Evolutionary conservation across 2,797 vertebrate genomes (phyloP).

Genomic region (Cirrhinus mrigala): DNA sequence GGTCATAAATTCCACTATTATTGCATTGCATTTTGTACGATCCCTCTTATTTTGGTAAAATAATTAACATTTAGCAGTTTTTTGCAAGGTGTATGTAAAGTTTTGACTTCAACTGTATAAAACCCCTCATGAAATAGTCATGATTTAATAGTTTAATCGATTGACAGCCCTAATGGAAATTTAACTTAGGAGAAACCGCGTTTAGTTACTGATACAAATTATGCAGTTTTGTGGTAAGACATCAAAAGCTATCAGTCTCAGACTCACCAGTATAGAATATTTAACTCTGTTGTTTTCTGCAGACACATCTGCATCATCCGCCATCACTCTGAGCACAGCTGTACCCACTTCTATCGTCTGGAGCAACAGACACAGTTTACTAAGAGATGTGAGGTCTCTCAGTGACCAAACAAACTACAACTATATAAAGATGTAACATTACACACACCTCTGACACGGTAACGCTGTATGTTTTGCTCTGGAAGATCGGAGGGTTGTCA

Average conservation of each 20-base stretch:
- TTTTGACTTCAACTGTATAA: neutral
- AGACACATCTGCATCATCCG: slow-evolving; percentile 72
- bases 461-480: slow-evolving; percentile 33
- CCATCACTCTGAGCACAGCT: slow-evolving; percentile 70
- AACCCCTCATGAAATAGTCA: neutral
- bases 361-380: neutral
- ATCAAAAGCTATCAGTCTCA: neutral
- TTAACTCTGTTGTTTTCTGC: slow-evolving; percentile 59
- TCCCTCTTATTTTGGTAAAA: too few relatives aligned
- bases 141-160: neutral
- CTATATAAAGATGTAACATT: neutral
- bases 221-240: neutral
- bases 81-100: too few relatives aligned
- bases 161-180: neutral
- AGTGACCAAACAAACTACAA: neutral
- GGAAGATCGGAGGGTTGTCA: slow-evolving; percentile 76
- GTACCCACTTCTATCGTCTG: slow-evolving; percentile 62
- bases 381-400: neutral
- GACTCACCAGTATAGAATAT: slow-evolving; percentile 74
- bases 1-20: too few relatives aligned
- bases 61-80: too few relatives aligned
- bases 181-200: neutral
- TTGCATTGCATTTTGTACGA: too few relatives aligned
- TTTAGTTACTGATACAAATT: neutral
- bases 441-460: slow-evolving; percentile 75